A percentile compares a stretch with the other conserved stretches of the same genome.
Evolutionary conservation across 2,888 invertebrate genomes (phyloP).

Genomic region (Byasa hedistus): DNA sequence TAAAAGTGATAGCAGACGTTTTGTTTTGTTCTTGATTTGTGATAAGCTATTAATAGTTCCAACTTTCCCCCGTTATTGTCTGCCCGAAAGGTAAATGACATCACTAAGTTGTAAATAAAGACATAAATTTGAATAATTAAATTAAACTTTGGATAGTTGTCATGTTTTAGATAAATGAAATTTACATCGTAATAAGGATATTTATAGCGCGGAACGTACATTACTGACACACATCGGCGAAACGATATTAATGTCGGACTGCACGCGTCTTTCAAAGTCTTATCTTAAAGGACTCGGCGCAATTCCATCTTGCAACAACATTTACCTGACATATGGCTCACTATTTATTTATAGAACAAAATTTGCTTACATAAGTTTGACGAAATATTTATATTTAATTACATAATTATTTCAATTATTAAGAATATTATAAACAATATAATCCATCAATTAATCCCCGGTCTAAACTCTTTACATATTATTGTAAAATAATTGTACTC

Average conservation of each 20-base stretch:
- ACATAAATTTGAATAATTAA: slow-evolving; percentile 13
- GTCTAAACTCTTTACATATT: not conserved
- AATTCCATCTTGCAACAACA: slow-evolving; percentile 11
- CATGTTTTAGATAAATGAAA: slow-evolving; percentile 20
- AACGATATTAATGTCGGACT: slow-evolving; percentile 17
- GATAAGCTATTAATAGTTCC: slow-evolving; percentile 23
- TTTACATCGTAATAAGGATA: slow-evolving; percentile 14
- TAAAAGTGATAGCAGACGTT: slow-evolving; percentile 24
- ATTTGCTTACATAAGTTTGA: not conserved
- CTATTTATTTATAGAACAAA: slow-evolving; percentile 7
- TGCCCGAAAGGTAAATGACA: slow-evolving; percentile 20
- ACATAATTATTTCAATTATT: not conserved
- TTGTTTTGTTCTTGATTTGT: slow-evolving; percentile 22
- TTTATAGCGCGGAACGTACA: slow-evolving; percentile 21
- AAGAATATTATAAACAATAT: not conserved
- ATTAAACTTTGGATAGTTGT: slow-evolving; percentile 21
- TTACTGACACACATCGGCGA: slow-evolving; percentile 24
- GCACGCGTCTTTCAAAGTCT: slow-evolving; percentile 9
- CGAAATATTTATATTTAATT: not conserved
- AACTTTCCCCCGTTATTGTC: slow-evolving; percentile 22
- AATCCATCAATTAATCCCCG: not conserved
- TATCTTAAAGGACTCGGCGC: slow-evolving; percentile 25
- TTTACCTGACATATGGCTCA: slow-evolving; percentile 17
- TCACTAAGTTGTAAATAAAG: slow-evolving; percentile 22
- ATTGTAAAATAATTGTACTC: not conserved